These are phyloP conservation scores for Poecile atricapillus DNA, from an alignment of 2,113 vertebrate genomes.

Conservation along the genomic window DNA sequence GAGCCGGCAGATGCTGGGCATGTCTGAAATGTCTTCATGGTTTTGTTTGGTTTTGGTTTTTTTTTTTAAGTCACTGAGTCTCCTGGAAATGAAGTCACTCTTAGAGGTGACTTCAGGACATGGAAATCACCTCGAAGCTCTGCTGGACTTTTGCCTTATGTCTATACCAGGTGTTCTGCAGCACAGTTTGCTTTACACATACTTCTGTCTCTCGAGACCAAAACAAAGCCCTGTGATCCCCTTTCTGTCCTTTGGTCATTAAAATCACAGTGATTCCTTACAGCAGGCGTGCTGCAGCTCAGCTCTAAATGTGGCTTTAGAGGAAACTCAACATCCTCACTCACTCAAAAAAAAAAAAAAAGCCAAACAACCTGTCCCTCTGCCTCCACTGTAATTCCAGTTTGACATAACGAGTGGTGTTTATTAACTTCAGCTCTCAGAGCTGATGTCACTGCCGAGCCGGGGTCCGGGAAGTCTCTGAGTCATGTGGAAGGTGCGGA, in stretches of 20 bases:
- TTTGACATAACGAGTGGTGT: not conserved
- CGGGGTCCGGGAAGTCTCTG: not conserved
- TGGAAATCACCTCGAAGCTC: not conserved
- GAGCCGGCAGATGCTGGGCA: not conserved
- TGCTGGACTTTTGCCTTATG: not conserved
- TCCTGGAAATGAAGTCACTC: not conserved
- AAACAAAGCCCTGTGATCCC: not conserved
- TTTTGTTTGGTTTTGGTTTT: not conserved
- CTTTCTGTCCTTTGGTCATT: not conserved
- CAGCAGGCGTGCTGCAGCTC: not conserved
- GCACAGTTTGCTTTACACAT: not conserved
- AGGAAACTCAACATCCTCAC: not conserved
- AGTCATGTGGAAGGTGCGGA: not conserved
- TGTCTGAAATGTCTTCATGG: conserved; percentile 24
- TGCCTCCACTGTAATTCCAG: not conserved
- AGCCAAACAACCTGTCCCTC: not conserved
- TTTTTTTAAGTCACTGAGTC: accelerated
- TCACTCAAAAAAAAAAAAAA: not conserved
- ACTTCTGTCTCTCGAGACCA: not conserved
- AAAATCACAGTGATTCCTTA: not conserved
- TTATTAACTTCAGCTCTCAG: not conserved
- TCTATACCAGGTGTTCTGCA: not conserved
- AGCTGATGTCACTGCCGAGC: not conserved
- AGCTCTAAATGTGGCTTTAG: not conserved
- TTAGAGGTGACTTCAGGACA: conserved; percentile 38